Percentiles rank a stretch among this genome's conserved stretches.
Conservation (phyloP, 2,113 vertebrate genomes). For the Alaudala cheleensis region DNA sequence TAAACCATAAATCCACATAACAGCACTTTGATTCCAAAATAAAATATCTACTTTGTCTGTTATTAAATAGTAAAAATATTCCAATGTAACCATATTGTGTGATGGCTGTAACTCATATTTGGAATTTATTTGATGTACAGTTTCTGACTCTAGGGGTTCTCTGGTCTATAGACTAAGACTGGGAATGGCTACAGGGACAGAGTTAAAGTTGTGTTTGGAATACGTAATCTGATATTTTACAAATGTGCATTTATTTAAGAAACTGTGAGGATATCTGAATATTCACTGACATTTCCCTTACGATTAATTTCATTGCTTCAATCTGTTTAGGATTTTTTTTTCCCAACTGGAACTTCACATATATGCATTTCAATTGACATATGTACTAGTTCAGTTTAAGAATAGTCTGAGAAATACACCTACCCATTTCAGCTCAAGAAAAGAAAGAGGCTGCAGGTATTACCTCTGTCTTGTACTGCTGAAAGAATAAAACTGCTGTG, state of each 20-base stretch:
- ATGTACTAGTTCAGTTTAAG: neutral
- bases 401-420: neutral
- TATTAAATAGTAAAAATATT: constrained; percentile 52
- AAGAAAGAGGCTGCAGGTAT: neutral
- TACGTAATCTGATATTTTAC: constrained; percentile 4
- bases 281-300: constrained; percentile 26
- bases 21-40: constrained; percentile 43
- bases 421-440: neutral
- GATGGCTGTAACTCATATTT: constrained; percentile 26
- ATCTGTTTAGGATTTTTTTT: neutral
- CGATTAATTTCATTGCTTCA: neutral
- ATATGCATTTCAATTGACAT: neutral
- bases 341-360: neutral
- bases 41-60: constrained; percentile 37
- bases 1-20: constrained; percentile 51
- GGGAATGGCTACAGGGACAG: neutral
- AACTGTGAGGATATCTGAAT: constrained; percentile 29
- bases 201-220: constrained; percentile 9
- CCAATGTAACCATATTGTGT: constrained; percentile 6
- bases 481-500: neutral
- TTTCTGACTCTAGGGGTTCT: constrained; percentile 27
- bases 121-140: constrained; percentile 38
- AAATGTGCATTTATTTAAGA: constrained; percentile 47
- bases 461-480: neutral
- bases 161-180: neutral